Evolutionary conservation across 2,113 vertebrate species (phyloP).

Genomic region (Eurystomus gularis): DNA sequence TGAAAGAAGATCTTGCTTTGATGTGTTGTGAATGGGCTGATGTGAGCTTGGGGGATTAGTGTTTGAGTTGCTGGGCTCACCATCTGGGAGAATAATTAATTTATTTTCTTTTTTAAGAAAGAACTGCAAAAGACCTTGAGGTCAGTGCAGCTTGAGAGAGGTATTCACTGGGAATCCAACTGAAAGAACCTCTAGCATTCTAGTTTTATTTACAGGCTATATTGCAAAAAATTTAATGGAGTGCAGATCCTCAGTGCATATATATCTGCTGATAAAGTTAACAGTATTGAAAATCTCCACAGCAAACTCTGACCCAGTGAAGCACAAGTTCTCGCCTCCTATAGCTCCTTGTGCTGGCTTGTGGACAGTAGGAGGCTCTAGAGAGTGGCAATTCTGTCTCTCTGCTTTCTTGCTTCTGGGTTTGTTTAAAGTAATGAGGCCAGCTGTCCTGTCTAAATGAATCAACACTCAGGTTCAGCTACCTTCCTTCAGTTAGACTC

Average conservation of each 20-base stretch:
- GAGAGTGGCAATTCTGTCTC: neutral
- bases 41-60: slow-evolving; percentile 31
- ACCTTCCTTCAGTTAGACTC: neutral
- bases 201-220: neutral
- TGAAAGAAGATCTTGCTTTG: slow-evolving; percentile 40
- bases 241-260: neutral
- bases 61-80: slow-evolving; percentile 23
- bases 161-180: neutral
- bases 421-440: neutral
- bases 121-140: neutral
- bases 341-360: neutral
- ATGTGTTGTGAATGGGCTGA: slow-evolving; percentile 43
- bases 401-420: neutral
- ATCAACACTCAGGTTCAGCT: neutral
- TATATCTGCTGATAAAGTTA: neutral
- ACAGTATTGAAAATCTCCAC: neutral
- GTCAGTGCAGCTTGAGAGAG: slow-evolving; percentile 21
- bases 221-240: neutral
- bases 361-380: neutral
- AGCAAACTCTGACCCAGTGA: neutral
- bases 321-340: neutral
- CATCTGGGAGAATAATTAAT: slow-evolving; percentile 61
- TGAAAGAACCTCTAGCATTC: neutral
- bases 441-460: neutral
- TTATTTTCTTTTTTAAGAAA: slow-evolving; percentile 38